Evolutionary conservation across 2,888 invertebrate species (phyloP), one percentile per base, ranked within the genome.

Genomic region (Chrysolina oricalcia): DNA sequence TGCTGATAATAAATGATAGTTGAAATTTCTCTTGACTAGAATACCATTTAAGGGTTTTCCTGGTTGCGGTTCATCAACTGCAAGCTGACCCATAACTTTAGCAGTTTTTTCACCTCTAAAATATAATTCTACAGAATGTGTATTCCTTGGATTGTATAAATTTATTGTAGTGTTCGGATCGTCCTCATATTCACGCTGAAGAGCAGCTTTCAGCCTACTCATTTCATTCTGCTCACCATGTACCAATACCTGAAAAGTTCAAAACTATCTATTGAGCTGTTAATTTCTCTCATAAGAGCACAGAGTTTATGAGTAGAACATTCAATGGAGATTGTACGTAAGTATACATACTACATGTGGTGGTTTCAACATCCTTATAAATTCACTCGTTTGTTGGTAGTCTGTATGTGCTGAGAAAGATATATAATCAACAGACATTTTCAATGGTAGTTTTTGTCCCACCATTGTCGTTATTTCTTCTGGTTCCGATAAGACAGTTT

Each of bases 191-290:
- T 99, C 98, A 17, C 99, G 91, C 85, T 96, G 94, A 67, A 99
- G 90, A 0, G 98, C 99, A 50, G 97, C 95, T 89, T 98, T 98
- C 73, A 99, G 90, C 0, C 99, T 93, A 0, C 94, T 95, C 99
- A 99, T 99, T 91, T 99, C 99, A 89, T 99, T 99, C 89, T 97
- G 97, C 87, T 99, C 99, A 0, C 99, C 99, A 88, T 99, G 99
- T 0, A 99, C 99, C 64, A 98, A 89, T 62, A 98, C 93, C 95
- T 95, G 82, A 43, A 77, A 77, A 72, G 70, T 40, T 19, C 17
- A 43, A 43, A 21, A 53, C 50, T 40, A 19, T 9, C 15, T 13
- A n/a, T 19, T 1, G 40, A 48, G 40, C 64, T 40, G 23, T 19
- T 40, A 21, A 40, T 53, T 50, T 48, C 2, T 2, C 0, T 17